phyloP scores from a whole-genome alignment of 2,888 invertebrate genomes.

The Spatulosminthurus flaviceps region DNA sequence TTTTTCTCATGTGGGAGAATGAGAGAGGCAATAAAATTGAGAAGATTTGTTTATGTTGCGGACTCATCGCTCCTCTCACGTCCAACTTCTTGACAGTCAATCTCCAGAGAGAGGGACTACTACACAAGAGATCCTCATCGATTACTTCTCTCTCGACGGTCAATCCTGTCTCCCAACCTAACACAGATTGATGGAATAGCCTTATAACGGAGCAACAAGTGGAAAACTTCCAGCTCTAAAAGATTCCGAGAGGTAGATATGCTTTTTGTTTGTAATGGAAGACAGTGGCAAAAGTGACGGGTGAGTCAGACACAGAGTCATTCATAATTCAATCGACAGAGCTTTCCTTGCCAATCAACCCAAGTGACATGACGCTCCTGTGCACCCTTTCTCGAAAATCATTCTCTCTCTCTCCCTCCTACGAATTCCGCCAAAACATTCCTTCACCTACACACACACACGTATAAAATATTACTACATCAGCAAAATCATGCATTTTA shows the following conservation, averaged over 20 bases:
- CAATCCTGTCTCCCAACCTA: not conserved
- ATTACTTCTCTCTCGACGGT: not conserved
- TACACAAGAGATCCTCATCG: slow-evolving; percentile 18
- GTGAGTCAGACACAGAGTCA: not conserved
- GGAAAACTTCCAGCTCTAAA: not conserved
- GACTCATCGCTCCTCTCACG: not conserved
- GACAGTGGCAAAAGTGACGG: slow-evolving; percentile 11
- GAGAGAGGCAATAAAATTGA: not conserved
- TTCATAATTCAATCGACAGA: slow-evolving; percentile 18
- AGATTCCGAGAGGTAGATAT: not conserved
- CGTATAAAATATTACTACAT: no score
- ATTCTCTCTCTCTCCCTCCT: no score
- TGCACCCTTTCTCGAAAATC: not conserved
- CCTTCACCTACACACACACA: no score
- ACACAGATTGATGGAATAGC: not conserved
- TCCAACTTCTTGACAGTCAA: not conserved
- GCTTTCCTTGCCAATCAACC: slow-evolving; percentile 2
- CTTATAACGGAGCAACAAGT: not conserved
- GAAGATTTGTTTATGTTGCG: not conserved
- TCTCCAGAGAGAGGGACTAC: not conserved
- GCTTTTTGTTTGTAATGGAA: not conserved
- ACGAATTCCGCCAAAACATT: no score
- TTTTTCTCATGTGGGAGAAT: not conserved
- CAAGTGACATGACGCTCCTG: not conserved
- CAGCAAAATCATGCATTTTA: no score